phyloP scores from a whole-genome alignment of 2,888 invertebrate species.

The Papilio gigon region DNA sequence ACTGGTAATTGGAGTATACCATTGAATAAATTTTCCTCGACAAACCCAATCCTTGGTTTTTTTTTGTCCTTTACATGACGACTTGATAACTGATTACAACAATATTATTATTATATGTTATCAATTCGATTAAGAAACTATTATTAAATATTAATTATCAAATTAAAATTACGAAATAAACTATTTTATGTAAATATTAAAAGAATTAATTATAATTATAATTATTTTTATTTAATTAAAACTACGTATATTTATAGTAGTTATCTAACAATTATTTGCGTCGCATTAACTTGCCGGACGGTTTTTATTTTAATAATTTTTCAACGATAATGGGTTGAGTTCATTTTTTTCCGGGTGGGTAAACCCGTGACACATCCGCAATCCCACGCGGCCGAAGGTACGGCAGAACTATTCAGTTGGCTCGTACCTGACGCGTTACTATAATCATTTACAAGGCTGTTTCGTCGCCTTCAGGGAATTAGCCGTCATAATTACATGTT shows the following conservation, averaged over 20 bases:
- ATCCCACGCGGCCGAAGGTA: constrained; percentile 63
- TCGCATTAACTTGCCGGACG: constrained; percentile 8
- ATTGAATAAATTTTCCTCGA: neutral
- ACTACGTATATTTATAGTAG: no score
- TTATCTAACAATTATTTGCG: neutral
- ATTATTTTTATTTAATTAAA: no score
- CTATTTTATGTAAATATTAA: neutral
- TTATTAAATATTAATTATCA: no score
- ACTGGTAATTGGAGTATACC: neutral
- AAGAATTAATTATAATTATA: no score
- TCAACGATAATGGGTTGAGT: constrained; percentile 53
- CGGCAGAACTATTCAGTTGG: constrained; percentile 28
- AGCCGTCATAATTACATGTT: constrained; percentile 33
- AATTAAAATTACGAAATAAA: no score
- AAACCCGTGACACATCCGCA: constrained; percentile 69
- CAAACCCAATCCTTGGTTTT: neutral
- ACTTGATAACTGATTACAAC: neutral
- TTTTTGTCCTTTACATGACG: neutral
- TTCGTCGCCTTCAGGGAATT: constrained; percentile 38
- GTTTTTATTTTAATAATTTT: constrained; percentile 45
- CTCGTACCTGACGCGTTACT: constrained; percentile 16
- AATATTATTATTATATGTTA: neutral
- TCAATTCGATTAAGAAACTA: no score
- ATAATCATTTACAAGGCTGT: constrained; percentile 40
- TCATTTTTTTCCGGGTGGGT: constrained; percentile 66